These are phyloP conservation scores for Otis tarda DNA, from an alignment of 2,113 vertebrate species.

Conservation along the genomic window DNA sequence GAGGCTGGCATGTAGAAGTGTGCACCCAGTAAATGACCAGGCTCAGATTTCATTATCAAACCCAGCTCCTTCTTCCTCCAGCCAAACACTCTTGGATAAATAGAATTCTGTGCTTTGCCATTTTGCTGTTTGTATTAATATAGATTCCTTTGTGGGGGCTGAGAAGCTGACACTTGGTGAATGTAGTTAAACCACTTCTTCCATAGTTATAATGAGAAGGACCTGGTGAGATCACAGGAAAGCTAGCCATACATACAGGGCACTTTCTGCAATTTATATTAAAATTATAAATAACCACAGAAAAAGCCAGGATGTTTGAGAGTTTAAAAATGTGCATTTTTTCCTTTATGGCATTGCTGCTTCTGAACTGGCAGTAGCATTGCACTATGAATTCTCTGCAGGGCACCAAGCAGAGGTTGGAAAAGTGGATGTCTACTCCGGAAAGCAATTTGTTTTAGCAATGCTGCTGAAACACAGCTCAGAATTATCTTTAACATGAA, in stretches of 20 bases:
- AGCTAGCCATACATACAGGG: background rate
- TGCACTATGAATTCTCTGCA: background rate
- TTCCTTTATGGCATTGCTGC: background rate
- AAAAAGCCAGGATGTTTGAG: background rate
- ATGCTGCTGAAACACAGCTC: constrained; percentile 34
- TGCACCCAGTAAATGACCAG: background rate
- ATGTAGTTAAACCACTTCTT: background rate
- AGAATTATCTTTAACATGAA: constrained; percentile 65
- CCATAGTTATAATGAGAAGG: background rate
- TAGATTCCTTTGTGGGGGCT: background rate
- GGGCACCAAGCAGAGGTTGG: background rate
- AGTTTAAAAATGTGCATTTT: background rate
- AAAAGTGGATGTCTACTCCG: constrained; percentile 25
- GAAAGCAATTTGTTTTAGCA: constrained; percentile 61
- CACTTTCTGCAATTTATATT: background rate
- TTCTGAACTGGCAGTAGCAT: background rate
- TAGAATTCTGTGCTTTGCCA: background rate
- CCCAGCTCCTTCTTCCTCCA: background rate
- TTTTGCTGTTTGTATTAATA: background rate
- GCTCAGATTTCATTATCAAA: background rate
- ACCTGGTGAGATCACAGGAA: background rate
- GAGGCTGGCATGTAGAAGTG: background rate
- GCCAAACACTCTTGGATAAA: background rate
- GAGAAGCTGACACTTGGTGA: background rate
- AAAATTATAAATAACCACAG: constrained; percentile 8